Evolutionary conservation across 2,888 invertebrate species (phyloP), one percentile per base, ranked within the genome.

Genomic region (Pandemis corylana): DNA sequence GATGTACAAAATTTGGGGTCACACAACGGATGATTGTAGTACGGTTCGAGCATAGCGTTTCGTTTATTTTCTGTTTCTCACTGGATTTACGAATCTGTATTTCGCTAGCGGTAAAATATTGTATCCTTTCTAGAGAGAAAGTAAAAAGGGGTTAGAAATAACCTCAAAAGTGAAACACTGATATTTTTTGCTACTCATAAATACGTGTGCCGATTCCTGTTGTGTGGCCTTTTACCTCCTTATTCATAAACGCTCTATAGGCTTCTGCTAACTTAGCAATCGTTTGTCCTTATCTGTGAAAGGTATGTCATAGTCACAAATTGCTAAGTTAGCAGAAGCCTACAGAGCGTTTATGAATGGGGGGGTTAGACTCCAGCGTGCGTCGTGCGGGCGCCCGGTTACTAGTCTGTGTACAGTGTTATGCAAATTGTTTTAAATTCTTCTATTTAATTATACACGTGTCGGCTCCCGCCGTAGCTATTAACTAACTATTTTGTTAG

Each of bases 401-500:
- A 82, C 87, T 87, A 85, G 87, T 88, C 83, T 78, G 53, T 91
- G 92, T 92, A 92, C 92, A 91, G 90, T 90, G 92, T 91, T 91
- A 87, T 82, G 82, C 82, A 84, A 36, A 84, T 90, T 85, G 89
- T 90, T 90, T 90, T 90, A 87, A 90, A 91, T 87, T 89, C 86
- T 85, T 88, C 85, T 91, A 89, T 90, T 89, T 87, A 88, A 88
- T 87, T 83, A 84, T 77, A 83, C 82, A 85, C 80, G 84, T 83
- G 78, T 84, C 81, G 84, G 86, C 82, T 15, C 83, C 83, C 84
- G 82, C 84, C 81, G 85, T 91, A 90, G 89, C 86, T 90, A 88
- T 20, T 20, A 20, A 20, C 20, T 90, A 89, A 6, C 59, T 92
- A 91, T 91, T 91, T 91, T 91, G 90, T 92, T 92, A 90, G 87